Evolutionary conservation across 2,888 invertebrate genomes (phyloP).

Genomic region (Mechanitis messenoides): DNA sequence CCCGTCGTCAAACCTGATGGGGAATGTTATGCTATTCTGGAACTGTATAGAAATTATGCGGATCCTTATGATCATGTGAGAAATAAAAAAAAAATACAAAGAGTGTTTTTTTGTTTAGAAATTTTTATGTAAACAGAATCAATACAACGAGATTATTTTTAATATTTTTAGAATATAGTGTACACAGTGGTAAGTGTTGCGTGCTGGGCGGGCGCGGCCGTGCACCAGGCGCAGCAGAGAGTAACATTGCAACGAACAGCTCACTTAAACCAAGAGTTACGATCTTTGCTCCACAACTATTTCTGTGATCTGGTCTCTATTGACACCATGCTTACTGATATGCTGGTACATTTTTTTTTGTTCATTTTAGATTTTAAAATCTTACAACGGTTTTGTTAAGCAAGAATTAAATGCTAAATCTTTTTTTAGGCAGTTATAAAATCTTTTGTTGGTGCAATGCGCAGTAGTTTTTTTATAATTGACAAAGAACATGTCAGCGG

Average conservation of each 20-base stretch:
- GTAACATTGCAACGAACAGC: conserved; percentile 59
- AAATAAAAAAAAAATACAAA: not conserved
- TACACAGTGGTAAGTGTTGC: conserved; percentile 63
- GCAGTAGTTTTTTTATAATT: conserved; percentile 76
- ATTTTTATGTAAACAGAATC: no score
- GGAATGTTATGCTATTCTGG: conserved; percentile 77
- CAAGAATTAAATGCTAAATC: not conserved
- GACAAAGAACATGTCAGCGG: conserved; percentile 54
- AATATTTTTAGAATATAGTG: conserved; percentile 43
- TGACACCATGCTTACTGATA: conserved; percentile 78
- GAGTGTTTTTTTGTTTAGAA: not conserved
- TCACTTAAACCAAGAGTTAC: conserved; percentile 63
- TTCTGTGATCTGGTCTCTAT: conserved; percentile 74
- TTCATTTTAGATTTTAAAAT: no score
- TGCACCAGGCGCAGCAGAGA: conserved; percentile 65
- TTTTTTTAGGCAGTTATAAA: conserved; percentile 73
- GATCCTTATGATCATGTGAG: conserved; percentile 58
- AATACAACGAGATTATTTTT: no score
- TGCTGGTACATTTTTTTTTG: conserved; percentile 59
- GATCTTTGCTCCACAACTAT: conserved; percentile 63
- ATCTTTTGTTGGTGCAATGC: conserved; percentile 74
- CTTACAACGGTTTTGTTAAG: not conserved
- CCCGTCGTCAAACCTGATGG: conserved; percentile 78
- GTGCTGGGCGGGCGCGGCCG: conserved; percentile 72
- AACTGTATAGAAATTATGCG: conserved; percentile 67